These are phyloP conservation scores for Brachionus asplanchnoidis DNA, from an alignment of 1,140 invertebrate species.

Conservation along the genomic window DNA sequence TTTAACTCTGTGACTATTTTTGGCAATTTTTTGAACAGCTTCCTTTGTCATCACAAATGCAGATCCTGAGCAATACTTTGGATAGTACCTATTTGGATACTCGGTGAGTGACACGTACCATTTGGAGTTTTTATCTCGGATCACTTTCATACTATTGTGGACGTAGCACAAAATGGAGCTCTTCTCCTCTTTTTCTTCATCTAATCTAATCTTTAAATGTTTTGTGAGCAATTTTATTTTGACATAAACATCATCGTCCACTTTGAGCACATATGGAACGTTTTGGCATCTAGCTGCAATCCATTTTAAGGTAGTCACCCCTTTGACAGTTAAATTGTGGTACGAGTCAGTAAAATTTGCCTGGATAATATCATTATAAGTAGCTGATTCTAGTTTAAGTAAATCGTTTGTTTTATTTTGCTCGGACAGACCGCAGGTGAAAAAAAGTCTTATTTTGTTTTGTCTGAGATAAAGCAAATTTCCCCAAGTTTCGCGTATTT, in stretches of 20 bases:
- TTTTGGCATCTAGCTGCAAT: constrained; percentile 40
- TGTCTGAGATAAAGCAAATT: neutral
- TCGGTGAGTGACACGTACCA: constrained; percentile 2
- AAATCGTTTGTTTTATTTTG: neutral
- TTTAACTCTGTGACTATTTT: neutral
- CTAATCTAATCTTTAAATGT: neutral
- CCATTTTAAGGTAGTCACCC: constrained; percentile 45
- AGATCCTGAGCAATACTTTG: constrained; percentile 17
- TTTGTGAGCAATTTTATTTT: neutral
- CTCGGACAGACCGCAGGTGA: neutral
- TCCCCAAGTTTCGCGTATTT: constrained; percentile 44
- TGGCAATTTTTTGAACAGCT: neutral
- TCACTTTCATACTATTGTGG: neutral
- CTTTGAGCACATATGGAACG: constrained; percentile 43
- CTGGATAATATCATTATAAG: constrained; percentile 45
- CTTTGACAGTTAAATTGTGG: constrained; percentile 44
- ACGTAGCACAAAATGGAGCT: constrained; percentile 30
- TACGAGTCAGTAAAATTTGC: constrained; percentile 45
- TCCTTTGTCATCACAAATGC: constrained; percentile 11
- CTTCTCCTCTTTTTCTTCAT: neutral
- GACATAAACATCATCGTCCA: constrained; percentile 46
- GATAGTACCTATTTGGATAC: neutral
- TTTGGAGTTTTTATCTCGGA: neutral
- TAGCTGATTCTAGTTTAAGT: constrained; percentile 40
- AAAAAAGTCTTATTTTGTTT: neutral